A percentile compares a stretch with the other conserved stretches of the same genome.
These are phyloP conservation scores for Argyrosomus japonicus DNA, from an alignment of 2,113 vertebrate genomes.

Conservation along the genomic window DNA sequence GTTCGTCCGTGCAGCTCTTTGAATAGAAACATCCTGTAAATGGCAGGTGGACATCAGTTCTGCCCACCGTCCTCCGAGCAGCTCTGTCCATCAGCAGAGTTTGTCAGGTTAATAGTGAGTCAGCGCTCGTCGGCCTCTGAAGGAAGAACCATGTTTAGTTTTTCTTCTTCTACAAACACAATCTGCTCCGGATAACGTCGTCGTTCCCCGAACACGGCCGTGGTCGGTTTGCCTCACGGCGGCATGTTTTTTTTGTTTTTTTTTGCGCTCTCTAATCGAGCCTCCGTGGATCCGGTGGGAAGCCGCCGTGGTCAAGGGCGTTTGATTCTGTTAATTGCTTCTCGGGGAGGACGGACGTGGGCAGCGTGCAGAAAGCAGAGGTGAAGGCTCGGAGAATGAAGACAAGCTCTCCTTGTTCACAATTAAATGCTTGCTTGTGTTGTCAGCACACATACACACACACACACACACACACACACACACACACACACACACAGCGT, in stretches of 20 bases:
- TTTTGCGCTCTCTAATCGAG: constrained; percentile 27
- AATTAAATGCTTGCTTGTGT: constrained; percentile 15
- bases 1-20: background rate
- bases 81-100: constrained; percentile 27
- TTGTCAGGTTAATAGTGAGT: constrained; percentile 1
- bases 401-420: background rate
- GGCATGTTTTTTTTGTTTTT: background rate
- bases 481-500: background rate
- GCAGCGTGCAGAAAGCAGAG: constrained; percentile 33
- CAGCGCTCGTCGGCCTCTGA: background rate
- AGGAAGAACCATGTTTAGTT: background rate
- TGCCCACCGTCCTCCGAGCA: background rate
- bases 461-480: background rate
- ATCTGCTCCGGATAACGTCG: background rate
- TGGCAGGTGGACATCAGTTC: background rate
- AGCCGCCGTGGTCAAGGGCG: constrained; percentile 60
- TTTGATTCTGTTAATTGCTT: constrained; percentile 74
- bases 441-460: background rate
- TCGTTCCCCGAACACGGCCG: background rate
- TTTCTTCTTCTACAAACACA: background rate
- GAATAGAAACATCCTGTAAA: background rate
- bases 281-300: background rate
- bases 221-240: background rate
- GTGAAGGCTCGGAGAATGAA: background rate
- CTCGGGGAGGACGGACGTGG: constrained; percentile 57